A percentile compares a stretch with the other conserved stretches of the same genome.
Evolutionary conservation across 2,888 invertebrate species (phyloP).

Genomic region (Rosalia funebris): DNA sequence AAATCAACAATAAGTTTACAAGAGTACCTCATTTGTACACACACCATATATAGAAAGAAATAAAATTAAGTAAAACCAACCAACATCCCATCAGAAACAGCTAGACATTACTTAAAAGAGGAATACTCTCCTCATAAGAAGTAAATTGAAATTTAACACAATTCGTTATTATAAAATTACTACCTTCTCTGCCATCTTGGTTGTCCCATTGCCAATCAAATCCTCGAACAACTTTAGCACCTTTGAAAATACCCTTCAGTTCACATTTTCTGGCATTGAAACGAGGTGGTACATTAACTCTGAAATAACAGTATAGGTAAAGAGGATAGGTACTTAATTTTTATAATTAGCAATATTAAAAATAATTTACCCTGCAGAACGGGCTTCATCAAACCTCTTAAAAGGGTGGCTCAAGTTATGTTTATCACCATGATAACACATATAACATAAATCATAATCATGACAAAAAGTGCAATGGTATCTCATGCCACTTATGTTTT

Average conservation of each 20-base stretch:
- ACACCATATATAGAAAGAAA: too few relatives aligned
- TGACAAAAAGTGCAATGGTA: constrained; percentile 84
- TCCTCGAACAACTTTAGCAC: constrained; percentile 83
- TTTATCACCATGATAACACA: constrained; percentile 84
- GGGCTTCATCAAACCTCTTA: constrained; percentile 77
- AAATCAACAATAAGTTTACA: too few relatives aligned
- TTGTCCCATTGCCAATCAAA: constrained; percentile 92
- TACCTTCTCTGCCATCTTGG: constrained; percentile 85
- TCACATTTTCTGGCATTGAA: constrained; percentile 74
- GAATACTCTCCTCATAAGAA: too few relatives aligned
- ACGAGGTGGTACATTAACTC: constrained; percentile 68
- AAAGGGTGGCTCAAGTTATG: constrained; percentile 83
- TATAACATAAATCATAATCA: constrained; percentile 85
- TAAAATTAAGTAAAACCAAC: too few relatives aligned
- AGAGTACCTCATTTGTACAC: too few relatives aligned
- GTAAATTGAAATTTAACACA: too few relatives aligned
- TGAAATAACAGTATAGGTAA: neutral
- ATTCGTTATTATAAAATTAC: too few relatives aligned
- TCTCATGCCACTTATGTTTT: constrained; percentile 82
- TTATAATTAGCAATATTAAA: neutral
- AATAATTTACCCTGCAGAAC: constrained; percentile 72
- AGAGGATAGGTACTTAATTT: neutral
- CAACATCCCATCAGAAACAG: too few relatives aligned
- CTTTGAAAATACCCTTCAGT: constrained; percentile 82
- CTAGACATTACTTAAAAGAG: too few relatives aligned